These are phyloP conservation scores for Drosophila orena DNA, from an alignment of 1,140 invertebrate genomes.

Conservation along the genomic window DNA sequence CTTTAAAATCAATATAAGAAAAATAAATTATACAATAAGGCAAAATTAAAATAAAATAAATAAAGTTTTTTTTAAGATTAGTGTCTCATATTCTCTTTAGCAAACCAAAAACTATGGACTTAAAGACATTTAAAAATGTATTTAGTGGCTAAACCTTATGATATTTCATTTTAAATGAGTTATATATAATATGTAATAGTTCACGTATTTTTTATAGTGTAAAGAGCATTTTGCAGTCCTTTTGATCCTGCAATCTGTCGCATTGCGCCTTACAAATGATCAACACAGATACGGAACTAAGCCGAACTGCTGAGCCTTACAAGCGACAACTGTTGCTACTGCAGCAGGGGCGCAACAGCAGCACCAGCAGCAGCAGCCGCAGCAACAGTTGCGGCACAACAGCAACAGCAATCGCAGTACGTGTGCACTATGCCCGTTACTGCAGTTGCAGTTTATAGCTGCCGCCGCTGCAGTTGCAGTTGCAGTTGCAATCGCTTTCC, in stretches of 20 bases:
- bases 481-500: constrained; percentile 64
- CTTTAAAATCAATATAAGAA: too few species aligned
- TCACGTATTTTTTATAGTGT: not conserved
- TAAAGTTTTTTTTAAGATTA: too few species aligned
- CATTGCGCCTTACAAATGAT: constrained; percentile 76
- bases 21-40: too few species aligned
- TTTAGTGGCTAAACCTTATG: too few species aligned
- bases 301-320: constrained; percentile 30
- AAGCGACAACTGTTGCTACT: constrained; percentile 66
- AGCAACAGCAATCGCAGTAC: constrained; percentile 53
- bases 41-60: too few species aligned
- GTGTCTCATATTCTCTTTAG: too few species aligned
- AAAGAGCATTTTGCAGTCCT: constrained; percentile 49
- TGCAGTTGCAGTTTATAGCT: constrained; percentile 28
- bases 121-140: too few species aligned
- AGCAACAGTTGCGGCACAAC: constrained; percentile 33
- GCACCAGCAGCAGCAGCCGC: constrained; percentile 12
- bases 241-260: constrained; percentile 59
- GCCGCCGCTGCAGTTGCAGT: constrained; percentile 29
- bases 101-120: too few species aligned
- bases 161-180: too few species aligned
- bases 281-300: constrained; percentile 73
- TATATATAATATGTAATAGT: too few species aligned
- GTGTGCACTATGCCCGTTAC: constrained; percentile 68
- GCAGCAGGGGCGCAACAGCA: constrained; percentile 32